Evolutionary conservation across 1,140 invertebrate genomes (phyloP).

Genomic region (Papilio helenus): DNA sequence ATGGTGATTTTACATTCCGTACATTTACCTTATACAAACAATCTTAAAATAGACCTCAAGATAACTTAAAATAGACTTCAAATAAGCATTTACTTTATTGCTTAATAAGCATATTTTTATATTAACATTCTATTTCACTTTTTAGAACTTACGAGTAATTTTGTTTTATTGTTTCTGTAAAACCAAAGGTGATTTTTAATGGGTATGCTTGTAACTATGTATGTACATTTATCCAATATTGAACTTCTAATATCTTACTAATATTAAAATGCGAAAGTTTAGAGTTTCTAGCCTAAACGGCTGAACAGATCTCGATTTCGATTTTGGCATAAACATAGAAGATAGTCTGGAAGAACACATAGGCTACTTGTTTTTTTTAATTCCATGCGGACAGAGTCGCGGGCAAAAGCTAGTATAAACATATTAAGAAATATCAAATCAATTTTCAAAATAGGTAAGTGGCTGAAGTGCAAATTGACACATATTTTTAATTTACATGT

Average conservation of each 20-base stretch:
- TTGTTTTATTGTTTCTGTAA: not conserved
- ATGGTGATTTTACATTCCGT: slow-evolving; percentile 31
- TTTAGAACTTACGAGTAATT: not conserved
- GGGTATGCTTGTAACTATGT: not conserved
- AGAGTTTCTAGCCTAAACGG: too few species aligned
- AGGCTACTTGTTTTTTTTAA: too few species aligned
- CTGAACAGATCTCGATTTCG: too few species aligned
- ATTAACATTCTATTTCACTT: not conserved
- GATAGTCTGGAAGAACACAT: too few species aligned
- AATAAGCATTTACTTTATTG: not conserved
- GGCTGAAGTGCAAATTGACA: too few species aligned
- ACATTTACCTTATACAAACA: slow-evolving; percentile 15
- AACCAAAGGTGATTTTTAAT: not conserved
- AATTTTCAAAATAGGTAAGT: too few species aligned
- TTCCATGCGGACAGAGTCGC: too few species aligned
- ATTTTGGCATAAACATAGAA: too few species aligned
- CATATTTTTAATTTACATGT: too few species aligned
- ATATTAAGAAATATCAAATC: too few species aligned
- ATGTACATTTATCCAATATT: not conserved
- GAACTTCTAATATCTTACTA: not conserved
- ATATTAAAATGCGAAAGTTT: too few species aligned
- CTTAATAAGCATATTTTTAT: not conserved
- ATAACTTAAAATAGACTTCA: slow-evolving; percentile 6
- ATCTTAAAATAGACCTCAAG: slow-evolving; percentile 9
- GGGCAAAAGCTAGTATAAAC: too few species aligned